Conservation (phyloP, 2,888 invertebrate species). For the Tenthredo livida region DNA sequence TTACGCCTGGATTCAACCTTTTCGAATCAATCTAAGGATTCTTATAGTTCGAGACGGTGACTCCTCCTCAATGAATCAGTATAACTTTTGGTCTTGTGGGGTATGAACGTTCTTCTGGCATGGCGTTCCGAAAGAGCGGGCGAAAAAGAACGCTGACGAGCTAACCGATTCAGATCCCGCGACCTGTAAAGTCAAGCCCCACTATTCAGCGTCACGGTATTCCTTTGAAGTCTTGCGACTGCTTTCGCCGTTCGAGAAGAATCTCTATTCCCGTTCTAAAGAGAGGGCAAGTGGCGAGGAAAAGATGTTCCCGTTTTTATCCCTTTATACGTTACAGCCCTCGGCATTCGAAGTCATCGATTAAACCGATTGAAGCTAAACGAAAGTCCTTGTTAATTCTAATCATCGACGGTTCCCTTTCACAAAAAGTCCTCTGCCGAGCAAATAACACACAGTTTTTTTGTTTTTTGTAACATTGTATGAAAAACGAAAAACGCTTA, state of each 20-base stretch:
- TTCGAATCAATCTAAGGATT: slow-evolving; percentile 27
- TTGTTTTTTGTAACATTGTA: background rate
- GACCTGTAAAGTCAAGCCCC: slow-evolving; percentile 48
- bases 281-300: slow-evolving; percentile 25
- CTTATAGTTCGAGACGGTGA: background rate
- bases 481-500: background rate
- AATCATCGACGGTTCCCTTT: background rate
- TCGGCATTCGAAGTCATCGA: background rate
- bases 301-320: slow-evolving; percentile 22
- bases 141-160: slow-evolving; percentile 39
- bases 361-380: slow-evolving; percentile 28
- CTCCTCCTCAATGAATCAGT: slow-evolving; percentile 29
- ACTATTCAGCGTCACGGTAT: slow-evolving; percentile 31
- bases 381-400: background rate
- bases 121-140: slow-evolving; percentile 17
- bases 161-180: slow-evolving; percentile 51
- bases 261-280: slow-evolving; percentile 30
- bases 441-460: slow-evolving; percentile 1
- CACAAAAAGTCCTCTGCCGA: background rate
- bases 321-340: background rate
- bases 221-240: slow-evolving; percentile 34
- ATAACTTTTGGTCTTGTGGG: background rate
- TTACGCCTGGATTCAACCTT: slow-evolving; percentile 19
- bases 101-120: background rate
- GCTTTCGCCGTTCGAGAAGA: slow-evolving; percentile 32